These are phyloP conservation scores for Eumerus sabulonum DNA, from an alignment of 2,888 invertebrate species.

Conservation along the genomic window DNA sequence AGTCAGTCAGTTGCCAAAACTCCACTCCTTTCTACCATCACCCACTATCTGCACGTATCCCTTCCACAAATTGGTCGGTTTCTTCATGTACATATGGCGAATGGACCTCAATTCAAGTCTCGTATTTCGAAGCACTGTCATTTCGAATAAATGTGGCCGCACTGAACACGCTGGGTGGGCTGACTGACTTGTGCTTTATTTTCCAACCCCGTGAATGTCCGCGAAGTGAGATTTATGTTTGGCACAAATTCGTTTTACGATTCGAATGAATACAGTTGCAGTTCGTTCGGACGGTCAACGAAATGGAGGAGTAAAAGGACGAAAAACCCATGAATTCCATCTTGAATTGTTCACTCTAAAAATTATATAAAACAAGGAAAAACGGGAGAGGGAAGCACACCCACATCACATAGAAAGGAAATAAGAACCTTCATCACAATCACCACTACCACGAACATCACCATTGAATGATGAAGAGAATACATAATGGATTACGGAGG, in stretches of 20 bases:
- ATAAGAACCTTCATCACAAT: too few species aligned
- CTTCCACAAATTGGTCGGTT: too few species aligned
- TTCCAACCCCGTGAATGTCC: constrained; percentile 7
- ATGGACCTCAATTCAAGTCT: constrained; percentile 33
- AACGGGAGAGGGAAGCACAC: background rate
- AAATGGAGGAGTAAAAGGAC: constrained; percentile 5
- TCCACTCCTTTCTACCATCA: constrained; percentile 1
- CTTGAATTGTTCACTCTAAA: constrained; percentile 18
- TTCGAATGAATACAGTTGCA: constrained; percentile 25
- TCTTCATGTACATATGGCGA: background rate
- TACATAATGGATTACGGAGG: constrained; percentile 58
- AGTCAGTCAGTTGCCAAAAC: constrained; percentile 24
- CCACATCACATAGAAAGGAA: constrained; percentile 11
- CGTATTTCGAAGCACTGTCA: constrained; percentile 10
- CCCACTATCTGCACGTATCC: too few species aligned
- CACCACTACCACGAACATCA: constrained; percentile 15
- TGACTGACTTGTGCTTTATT: constrained; percentile 32
- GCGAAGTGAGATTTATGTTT: constrained; percentile 57
- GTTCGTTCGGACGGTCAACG: constrained; percentile 14
- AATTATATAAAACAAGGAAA: background rate
- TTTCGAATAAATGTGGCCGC: constrained; percentile 13
- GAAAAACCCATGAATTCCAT: constrained; percentile 3
- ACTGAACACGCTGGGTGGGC: constrained; percentile 7
- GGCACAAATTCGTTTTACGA: constrained; percentile 59
- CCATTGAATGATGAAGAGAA: constrained; percentile 56